A percentile compares a stretch with the other conserved stretches of the same genome.
Conservation (phyloP, 2,888 invertebrate genomes). For the Chrysopilus asiliformis region DNA sequence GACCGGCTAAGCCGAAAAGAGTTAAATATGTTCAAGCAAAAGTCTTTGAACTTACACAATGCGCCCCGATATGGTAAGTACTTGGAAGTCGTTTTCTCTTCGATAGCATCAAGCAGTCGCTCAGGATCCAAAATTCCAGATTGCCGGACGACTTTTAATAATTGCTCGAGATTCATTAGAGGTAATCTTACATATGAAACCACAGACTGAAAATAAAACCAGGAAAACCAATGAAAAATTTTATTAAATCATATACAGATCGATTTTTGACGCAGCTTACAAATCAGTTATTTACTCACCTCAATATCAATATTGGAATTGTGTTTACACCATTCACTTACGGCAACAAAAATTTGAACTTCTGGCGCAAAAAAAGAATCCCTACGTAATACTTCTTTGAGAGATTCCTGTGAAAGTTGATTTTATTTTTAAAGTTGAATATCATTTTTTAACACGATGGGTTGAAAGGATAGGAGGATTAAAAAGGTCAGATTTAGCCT, state of each 20-base stretch:
- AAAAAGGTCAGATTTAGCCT: too few species aligned
- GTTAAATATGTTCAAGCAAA: not conserved
- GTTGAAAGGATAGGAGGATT: too few species aligned
- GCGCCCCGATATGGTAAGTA: slow-evolving; percentile 76
- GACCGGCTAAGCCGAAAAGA: too few species aligned
- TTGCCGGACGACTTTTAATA: slow-evolving; percentile 79
- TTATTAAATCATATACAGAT: not conserved
- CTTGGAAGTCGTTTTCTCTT: slow-evolving; percentile 67
- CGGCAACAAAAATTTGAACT: slow-evolving; percentile 85
- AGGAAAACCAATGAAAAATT: not conserved
- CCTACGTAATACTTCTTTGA: slow-evolving; percentile 72
- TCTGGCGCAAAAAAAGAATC: slow-evolving; percentile 96
- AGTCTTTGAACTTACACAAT: slow-evolving; percentile 41
- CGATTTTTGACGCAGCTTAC: too few species aligned
- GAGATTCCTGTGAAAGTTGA: slow-evolving; percentile 41
- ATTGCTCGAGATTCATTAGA: slow-evolving; percentile 74
- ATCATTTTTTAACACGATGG: too few species aligned
- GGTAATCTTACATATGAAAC: slow-evolving; percentile 63
- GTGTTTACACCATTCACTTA: slow-evolving; percentile 71
- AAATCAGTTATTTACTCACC: slow-evolving; percentile 15
- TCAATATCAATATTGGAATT: slow-evolving; percentile 47
- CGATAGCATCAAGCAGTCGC: slow-evolving; percentile 86
- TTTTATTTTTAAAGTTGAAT: not conserved
- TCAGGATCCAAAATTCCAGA: slow-evolving; percentile 79
- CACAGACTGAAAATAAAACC: slow-evolving; percentile 37